phyloP scores from a whole-genome alignment of 2,113 vertebrate genomes.

The Podilymbus podiceps region DNA sequence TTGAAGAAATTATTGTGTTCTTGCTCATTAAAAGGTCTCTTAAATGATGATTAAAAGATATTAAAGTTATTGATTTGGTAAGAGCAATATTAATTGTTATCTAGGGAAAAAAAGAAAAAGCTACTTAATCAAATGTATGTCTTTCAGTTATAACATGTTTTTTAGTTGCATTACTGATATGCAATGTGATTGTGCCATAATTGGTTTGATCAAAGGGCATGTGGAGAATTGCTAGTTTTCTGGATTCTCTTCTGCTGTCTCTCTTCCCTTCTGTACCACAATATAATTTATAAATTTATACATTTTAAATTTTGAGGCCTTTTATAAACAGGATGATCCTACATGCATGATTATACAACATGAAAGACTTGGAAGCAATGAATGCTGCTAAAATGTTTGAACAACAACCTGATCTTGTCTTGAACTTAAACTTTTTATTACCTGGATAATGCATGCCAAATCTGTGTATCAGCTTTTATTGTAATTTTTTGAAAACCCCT shows the following conservation, averaged over 20 bases:
- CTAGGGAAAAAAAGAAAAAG: neutral
- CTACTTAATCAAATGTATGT: neutral
- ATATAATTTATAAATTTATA: neutral
- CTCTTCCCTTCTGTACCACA: neutral
- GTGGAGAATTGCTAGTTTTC: neutral
- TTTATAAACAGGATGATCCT: neutral
- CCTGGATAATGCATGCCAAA: neutral
- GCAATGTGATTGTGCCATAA: neutral
- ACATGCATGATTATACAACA: neutral
- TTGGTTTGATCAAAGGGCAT: neutral
- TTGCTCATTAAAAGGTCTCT: neutral
- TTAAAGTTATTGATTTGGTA: neutral
- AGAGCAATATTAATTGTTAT: neutral
- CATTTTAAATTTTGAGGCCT: neutral
- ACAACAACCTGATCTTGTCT: neutral
- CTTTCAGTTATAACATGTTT: fast-evolving
- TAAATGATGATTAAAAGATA: neutral
- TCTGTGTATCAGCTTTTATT: neutral
- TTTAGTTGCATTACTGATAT: neutral
- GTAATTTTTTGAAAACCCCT: neutral
- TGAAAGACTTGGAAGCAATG: neutral
- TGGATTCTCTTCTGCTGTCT: neutral
- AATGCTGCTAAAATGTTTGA: neutral
- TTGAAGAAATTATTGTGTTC: neutral
- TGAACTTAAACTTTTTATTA: neutral